Evolutionary conservation across 2,888 invertebrate species (phyloP).

Genomic region (Ochropleura leucogaster): DNA sequence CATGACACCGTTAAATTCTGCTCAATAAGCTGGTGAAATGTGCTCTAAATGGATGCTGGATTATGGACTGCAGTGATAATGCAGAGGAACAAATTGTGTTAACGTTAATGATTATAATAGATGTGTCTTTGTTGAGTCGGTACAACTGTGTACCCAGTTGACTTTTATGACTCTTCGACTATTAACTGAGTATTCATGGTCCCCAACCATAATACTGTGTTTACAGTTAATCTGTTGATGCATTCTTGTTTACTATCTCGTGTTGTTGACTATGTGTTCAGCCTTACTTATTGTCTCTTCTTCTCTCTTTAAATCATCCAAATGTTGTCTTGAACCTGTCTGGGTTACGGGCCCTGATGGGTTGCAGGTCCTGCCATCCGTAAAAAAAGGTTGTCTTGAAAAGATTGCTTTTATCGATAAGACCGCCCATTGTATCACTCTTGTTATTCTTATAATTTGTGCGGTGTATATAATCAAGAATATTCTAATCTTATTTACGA

Average conservation of each 20-base stretch:
- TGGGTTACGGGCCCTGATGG: too few species aligned
- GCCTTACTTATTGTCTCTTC: too few species aligned
- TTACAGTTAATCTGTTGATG: neutral
- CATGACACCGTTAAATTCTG: constrained; percentile 48
- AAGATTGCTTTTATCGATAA: too few species aligned
- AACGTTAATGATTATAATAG: constrained; percentile 23
- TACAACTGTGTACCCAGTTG: constrained; percentile 3
- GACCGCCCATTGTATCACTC: too few species aligned
- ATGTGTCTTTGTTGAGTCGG: constrained; percentile 28
- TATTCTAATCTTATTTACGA: too few species aligned
- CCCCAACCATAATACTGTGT: neutral
- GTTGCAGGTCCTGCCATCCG: too few species aligned
- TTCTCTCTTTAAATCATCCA: too few species aligned
- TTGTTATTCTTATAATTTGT: too few species aligned
- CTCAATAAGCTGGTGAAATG: constrained; percentile 47
- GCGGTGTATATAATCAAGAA: too few species aligned
- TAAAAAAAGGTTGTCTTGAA: too few species aligned
- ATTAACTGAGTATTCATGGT: neutral
- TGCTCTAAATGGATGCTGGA: constrained; percentile 39
- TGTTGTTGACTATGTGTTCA: too few species aligned
- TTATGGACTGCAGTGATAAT: constrained; percentile 40
- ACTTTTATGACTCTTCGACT: constrained; percentile 10
- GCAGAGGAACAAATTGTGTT: constrained; percentile 31
- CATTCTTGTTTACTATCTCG: neutral
- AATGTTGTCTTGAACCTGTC: too few species aligned